Base-by-base conservation (phyloP, 2,888 invertebrate genomes). In the Perithous albicinctus region DNA sequence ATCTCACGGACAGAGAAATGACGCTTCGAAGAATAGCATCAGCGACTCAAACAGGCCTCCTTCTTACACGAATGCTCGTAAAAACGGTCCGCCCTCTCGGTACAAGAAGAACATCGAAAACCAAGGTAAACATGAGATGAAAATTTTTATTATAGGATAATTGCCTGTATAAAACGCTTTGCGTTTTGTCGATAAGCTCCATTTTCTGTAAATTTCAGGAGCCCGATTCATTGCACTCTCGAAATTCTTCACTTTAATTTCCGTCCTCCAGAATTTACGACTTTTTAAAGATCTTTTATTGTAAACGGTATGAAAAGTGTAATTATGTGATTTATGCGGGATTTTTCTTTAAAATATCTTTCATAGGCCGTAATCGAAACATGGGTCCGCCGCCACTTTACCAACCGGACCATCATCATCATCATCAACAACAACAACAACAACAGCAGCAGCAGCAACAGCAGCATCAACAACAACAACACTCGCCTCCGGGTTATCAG, bases 331-430 rank as follows among this genome's bases (percentile, higher is more conserved):
- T n/a, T n/a, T n/a, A n/a, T n/a, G n/a, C n/a, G n/a, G n/a, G n/a
- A n/a, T n/a, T n/a, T n/a, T n/a, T 63, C 26, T 15, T 1, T 41
- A 64, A 8, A 8, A 18, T 29, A 29, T 38, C 5, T 41, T 61
- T 78, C 61, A 2, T 63, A 89, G 89, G 78, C 76, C 87, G 87
- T 12, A 80, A 85, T 69, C 83, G 85, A 15, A 84, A 80, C 41
- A 64, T 41, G 18, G 26, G 48, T 8, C 70, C 75, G 7, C 35
- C 63, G 15, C 46, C 35, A 32, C 41, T 32, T 20, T 77, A 67
- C 5, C 76, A 77, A 26, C 72, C n/a, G 43, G 72, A 82, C 6
- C 12, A 26, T 54, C 32, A 46, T 4, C 10, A 41, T 7, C 41
- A 48, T 48, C 46, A 48, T 18, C 46, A 48, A 1, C 46, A 48